A percentile compares a stretch with the other conserved stretches of the same genome.
Evolutionary conservation across 2,797 vertebrate genomes (phyloP).

Genomic region (Danio kyathit): DNA sequence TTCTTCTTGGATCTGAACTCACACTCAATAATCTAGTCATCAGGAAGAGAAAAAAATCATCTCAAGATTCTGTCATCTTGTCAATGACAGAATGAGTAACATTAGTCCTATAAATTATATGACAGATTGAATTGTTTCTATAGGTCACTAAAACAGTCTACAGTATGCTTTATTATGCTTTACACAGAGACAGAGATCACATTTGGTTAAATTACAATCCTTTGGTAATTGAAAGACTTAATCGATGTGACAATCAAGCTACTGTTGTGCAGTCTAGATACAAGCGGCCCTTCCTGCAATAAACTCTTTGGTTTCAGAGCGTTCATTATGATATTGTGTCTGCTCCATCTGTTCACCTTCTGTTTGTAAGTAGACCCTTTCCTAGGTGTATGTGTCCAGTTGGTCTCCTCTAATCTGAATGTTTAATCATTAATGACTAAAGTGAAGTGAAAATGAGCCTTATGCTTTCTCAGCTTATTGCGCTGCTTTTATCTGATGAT

Average conservation of each 20-base stretch:
- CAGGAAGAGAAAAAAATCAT: not conserved
- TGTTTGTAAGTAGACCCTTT: not conserved
- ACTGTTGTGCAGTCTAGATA: not conserved
- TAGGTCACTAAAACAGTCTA: too few species aligned
- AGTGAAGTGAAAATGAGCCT: not conserved
- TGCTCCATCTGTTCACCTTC: constrained; percentile 6
- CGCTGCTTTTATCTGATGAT: not conserved
- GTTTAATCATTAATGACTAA: constrained; percentile 1
- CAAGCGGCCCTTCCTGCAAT: not conserved
- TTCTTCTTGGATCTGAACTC: not conserved
- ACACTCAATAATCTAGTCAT: not conserved
- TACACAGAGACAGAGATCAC: not conserved
- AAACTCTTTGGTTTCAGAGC: not conserved
- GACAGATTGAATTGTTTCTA: constrained; percentile 16
- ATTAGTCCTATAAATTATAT: not conserved
- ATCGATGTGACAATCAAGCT: constrained; percentile 26
- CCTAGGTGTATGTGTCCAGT: not conserved
- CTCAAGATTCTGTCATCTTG: not conserved
- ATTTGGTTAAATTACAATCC: not conserved
- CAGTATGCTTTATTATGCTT: too few species aligned
- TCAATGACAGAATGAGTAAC: constrained; percentile 2
- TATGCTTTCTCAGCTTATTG: not conserved
- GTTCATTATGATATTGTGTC: not conserved
- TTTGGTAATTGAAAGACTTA: constrained; percentile 17
- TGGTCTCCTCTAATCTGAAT: not conserved